Conservation (phyloP, 2,888 invertebrate species). For the Drosophila neonasuta region DNA sequence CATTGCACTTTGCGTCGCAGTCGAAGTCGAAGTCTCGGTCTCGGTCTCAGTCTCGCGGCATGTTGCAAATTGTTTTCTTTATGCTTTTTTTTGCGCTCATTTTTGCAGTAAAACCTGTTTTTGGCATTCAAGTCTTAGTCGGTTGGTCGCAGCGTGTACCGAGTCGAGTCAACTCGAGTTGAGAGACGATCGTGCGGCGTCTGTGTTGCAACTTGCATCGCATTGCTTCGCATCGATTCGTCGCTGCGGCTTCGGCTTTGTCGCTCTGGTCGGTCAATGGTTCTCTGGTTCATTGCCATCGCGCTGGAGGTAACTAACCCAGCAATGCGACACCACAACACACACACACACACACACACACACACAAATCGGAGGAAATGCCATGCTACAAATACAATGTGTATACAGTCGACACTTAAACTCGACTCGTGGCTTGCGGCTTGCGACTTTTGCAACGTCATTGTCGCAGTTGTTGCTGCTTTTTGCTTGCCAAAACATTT, state of each 20-base stretch:
- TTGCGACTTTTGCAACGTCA: conserved; percentile 64
- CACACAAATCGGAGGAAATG: conserved; percentile 52
- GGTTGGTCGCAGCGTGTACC: conserved; percentile 10
- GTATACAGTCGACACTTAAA: conserved; percentile 18
- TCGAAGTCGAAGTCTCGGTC: conserved; percentile 3
- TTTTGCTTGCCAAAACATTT: conserved; percentile 4
- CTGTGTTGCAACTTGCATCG: conserved; percentile 58
- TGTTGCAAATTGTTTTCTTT: conserved; percentile 58
- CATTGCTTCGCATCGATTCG: conserved; percentile 26
- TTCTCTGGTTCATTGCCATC: conserved; percentile 83
- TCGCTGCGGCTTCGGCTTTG: conserved; percentile 38
- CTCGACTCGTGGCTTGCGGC: conserved; percentile 37
- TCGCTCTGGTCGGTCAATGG: conserved; percentile 80
- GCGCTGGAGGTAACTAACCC: conserved; percentile 82
- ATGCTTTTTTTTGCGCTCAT: background rate
- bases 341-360: conserved; percentile 15
- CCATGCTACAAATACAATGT: conserved; percentile 41
- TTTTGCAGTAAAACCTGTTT: conserved; percentile 59
- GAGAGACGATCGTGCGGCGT: conserved; percentile 39
- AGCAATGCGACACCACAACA: conserved; percentile 30
- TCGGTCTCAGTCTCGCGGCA: conserved; percentile 37
- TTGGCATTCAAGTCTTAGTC: conserved; percentile 20
- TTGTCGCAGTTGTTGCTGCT: conserved; percentile 22
- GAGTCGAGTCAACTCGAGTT: conserved; percentile 7
- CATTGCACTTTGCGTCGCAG: conserved; percentile 74